Base-by-base conservation (phyloP, 2,888 invertebrate genomes). In the Cerceris rybyensis region DNA sequence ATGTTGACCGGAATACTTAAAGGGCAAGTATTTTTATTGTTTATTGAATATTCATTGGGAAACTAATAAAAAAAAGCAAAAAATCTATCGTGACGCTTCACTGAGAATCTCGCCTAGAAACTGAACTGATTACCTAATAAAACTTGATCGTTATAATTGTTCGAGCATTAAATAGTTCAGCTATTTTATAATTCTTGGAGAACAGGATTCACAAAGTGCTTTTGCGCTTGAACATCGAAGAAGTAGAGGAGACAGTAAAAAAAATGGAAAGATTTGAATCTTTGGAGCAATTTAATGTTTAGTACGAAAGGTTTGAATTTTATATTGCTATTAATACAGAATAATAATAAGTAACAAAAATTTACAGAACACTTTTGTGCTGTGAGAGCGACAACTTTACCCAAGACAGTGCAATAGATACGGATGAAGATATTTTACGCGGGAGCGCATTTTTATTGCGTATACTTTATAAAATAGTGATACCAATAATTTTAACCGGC, bases 1-100 rank as follows among this genome's bases (percentile, higher is more conserved):
- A 83, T 84, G 83, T 59, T 84, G 58, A 81, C 83, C 7, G 83
- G 83, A 61, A 60, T 84, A 52, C 63, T 84, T 13, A 70, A 81
- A 57, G 83, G 83, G 83, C 83, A 75, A 9, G 79, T 77, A 28
- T 17, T 9, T 11, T 7, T 13, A 52, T 52, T 52, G 11, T 11
- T 11, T 46, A 11, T 11, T 46, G 46, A 46, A 46, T 11, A 11
- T 46, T 28, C 28, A 28, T 28, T 4, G 28, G 28, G 28, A 28
- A 28, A 4, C 28, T 28, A 28, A 28, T 28, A 28, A 28, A 28
- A 28, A 28, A 28, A 28, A 28, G 28, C 28, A 4, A 4, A 28
- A 28, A 28, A 28, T 1, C 4, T 28, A 28, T 28, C 28, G 28
- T 1, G 28, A 4, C 28, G 28, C 28, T 28, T 28, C 28, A 28